Evolutionary conservation across 2,797 vertebrate genomes (phyloP).

Genomic region (Dendrocincla tyrannina): DNA sequence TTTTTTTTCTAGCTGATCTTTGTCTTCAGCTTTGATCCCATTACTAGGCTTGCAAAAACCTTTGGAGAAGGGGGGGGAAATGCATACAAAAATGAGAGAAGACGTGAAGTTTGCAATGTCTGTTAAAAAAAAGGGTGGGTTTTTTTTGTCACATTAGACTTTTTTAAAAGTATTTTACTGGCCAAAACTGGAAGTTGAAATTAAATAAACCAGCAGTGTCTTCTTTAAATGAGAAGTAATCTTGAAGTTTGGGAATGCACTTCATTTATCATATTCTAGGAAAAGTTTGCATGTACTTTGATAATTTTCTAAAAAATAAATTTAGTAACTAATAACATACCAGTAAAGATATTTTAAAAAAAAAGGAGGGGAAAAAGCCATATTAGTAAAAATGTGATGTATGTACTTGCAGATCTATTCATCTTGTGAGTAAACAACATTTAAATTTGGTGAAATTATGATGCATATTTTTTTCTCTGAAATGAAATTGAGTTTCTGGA

Average conservation of each 20-base stretch:
- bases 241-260: conserved; percentile 17
- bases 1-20: conserved; percentile 16
- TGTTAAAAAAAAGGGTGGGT: neutral
- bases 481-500: conserved; percentile 40
- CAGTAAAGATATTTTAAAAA: conserved; percentile 40
- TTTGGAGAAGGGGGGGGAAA: neutral
- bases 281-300: conserved; percentile 57
- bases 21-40: neutral
- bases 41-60: neutral
- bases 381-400: conserved; percentile 75
- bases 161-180: neutral
- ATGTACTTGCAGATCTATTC: conserved; percentile 61
- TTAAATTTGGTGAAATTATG: conserved; percentile 53
- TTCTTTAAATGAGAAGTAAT: conserved; percentile 25
- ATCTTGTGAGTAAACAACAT: conserved; percentile 59
- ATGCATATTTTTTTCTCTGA: conserved; percentile 51
- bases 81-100: neutral
- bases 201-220: conserved; percentile 54
- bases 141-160: neutral
- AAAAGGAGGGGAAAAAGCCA: conserved; percentile 75
- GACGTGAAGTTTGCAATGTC: neutral
- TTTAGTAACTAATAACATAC: conserved; percentile 66
- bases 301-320: conserved; percentile 64
- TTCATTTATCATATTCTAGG: conserved; percentile 34
- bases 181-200: conserved; percentile 4